phyloP scores from a whole-genome alignment of 2,113 vertebrate species.

The Picathartes gymnocephalus region DNA sequence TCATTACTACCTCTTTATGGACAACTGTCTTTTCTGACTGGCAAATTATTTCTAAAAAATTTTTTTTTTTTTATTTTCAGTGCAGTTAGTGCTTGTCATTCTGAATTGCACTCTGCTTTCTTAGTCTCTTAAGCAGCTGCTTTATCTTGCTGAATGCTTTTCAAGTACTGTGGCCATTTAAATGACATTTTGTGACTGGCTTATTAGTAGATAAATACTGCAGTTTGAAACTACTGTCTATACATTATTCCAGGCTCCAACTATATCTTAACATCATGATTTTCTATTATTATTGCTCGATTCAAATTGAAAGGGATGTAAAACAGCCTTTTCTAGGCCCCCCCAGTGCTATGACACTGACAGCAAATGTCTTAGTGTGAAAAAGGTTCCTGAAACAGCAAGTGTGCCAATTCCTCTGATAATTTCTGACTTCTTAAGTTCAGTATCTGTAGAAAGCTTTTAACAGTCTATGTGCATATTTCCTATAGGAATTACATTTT shows the following conservation, averaged over 20 bases:
- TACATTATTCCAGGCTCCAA: background rate
- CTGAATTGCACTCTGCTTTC: background rate
- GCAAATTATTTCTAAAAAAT: background rate
- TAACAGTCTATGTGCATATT: background rate
- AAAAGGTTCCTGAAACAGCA: background rate
- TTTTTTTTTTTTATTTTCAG: background rate
- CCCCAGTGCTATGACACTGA: background rate
- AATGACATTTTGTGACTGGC: background rate
- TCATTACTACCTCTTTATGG: background rate
- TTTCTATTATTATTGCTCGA: background rate
- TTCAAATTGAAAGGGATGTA: background rate
- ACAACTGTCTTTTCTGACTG: background rate
- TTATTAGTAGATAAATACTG: background rate
- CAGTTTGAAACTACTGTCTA: background rate
- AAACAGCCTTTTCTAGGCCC: background rate
- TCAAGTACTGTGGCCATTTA: background rate
- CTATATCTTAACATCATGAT: background rate
- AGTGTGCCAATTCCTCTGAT: background rate
- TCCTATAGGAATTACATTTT: background rate
- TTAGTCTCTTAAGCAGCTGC: background rate
- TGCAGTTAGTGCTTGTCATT: background rate
- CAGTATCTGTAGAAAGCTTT: background rate
- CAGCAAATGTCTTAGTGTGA: background rate
- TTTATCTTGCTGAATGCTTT: background rate
- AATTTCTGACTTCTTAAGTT: background rate